Evolutionary conservation across 2,113 vertebrate species (phyloP).

Genomic region (cattle (Bos taurus)): DNA sequence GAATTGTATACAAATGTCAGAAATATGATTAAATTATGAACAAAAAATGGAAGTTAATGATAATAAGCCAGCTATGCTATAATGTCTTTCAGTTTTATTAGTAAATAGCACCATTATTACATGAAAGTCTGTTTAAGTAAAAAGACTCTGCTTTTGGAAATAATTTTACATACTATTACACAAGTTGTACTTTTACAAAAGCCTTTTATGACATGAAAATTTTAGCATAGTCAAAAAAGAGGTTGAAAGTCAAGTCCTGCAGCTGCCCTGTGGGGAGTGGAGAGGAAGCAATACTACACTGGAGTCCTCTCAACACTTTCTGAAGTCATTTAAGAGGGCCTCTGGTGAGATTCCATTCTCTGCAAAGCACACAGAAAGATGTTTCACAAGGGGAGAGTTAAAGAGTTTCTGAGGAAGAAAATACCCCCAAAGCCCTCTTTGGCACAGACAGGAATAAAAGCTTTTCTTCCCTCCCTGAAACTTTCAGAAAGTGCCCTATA

Average conservation of each 20-base stretch:
- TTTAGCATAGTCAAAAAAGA: background rate
- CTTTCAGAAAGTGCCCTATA: conserved; percentile 39
- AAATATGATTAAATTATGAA: background rate
- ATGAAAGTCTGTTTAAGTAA: background rate
- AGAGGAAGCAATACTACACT: background rate
- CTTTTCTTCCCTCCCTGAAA: conserved; percentile 52
- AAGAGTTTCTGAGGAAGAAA: conserved; percentile 65
- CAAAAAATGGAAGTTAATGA: background rate
- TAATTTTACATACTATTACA: background rate
- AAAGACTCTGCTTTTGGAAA: background rate
- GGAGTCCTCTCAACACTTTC: background rate
- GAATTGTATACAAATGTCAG: background rate
- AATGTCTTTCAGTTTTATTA: background rate
- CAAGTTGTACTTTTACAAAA: background rate
- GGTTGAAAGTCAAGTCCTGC: background rate
- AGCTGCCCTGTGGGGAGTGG: background rate
- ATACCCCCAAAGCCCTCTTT: conserved; percentile 44
- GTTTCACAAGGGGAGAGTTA: conserved; percentile 62
- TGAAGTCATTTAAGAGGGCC: conserved; percentile 46
- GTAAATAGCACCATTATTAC: background rate
- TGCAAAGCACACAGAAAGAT: conserved; percentile 37
- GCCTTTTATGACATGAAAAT: background rate
- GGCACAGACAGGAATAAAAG: conserved; percentile 18
- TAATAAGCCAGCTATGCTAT: background rate
- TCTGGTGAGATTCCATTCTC: conserved; percentile 48